Evolutionary conservation across 2,888 invertebrate genomes (phyloP), one percentile per base, ranked within the genome.

Genomic region (Lysandra coridon): DNA sequence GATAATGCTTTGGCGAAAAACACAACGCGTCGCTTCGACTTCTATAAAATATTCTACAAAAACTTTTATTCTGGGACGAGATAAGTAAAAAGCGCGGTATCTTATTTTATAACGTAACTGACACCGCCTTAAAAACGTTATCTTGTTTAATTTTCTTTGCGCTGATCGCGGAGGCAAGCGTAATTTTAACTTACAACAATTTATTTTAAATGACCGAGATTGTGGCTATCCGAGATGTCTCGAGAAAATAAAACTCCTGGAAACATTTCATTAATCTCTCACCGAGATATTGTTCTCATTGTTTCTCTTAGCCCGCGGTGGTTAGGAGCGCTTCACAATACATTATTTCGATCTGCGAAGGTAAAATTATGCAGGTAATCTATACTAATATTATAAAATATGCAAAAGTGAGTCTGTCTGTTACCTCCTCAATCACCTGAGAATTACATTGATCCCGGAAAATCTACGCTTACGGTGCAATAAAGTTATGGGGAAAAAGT

Each of bases 231-330:
- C 75, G 75, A 53, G 79, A 74, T 75, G 60, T 79, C 74, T 79
- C 74, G 74, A 30, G 69, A 79, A 79, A 79, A 79, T 75, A 75
- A 79, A 79, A 79, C 75, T 75, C 17, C 14, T 60, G 60, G 75
- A 75, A 79, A 79, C 73, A 33, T 79, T 74, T 79, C 79, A 79
- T 75, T 79, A 79, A 79, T 79, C 79, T 75, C 75, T 57, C 75
- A 60, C 23, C 44, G 57, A 44, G 75, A 64, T 74, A 79, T 75
- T 79, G 49, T 79, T 79, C 79, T 75, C 79, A 75, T 79, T 79
- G 79, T 79, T 73, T 79, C 44, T 14, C 49, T 57, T 62, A 23
- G 62, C 79, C 74, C 44, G 79, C 60, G 79, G 79, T 79, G 79
- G 60, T 30, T 30, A 75, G 49, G 74, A 44, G 44, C 74, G 44